These are phyloP conservation scores for Hoplostethus mediterraneus DNA, from an alignment of 2,797 vertebrate genomes.

Conservation along the genomic window DNA sequence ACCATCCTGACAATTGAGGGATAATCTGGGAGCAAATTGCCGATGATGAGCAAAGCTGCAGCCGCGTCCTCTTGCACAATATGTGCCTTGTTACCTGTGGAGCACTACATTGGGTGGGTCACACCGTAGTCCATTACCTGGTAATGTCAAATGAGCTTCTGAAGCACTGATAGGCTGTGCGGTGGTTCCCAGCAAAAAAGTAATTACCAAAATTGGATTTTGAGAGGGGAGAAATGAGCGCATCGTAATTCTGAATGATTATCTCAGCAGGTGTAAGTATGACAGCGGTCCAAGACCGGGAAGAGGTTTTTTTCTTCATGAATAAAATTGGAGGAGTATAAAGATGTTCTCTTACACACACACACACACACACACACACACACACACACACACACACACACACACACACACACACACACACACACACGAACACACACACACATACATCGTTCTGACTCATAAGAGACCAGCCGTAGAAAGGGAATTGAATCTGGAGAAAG, in stretches of 20 bases:
- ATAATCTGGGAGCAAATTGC: conserved; percentile 68
- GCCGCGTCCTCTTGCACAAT: conserved; percentile 59
- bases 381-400: conserved; percentile 15
- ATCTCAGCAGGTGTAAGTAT: conserved; percentile 65
- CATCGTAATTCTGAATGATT: conserved; percentile 74
- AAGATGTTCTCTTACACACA: conserved; percentile 42
- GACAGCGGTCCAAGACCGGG: conserved; percentile 28
- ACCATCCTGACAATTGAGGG: conserved; percentile 47
- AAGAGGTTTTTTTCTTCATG: conserved; percentile 29
- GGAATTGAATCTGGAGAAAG: conserved; percentile 41
- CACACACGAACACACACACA: conserved; percentile 13
- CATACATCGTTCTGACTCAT: conserved; percentile 12
- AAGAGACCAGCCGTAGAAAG: conserved; percentile 44
- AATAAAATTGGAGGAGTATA: conserved; percentile 49
- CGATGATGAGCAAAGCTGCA: conserved; percentile 2
- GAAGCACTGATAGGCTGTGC: conserved; percentile 42
- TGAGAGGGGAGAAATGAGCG: conserved; percentile 72
- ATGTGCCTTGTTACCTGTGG: conserved; percentile 53
- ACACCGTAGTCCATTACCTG: conserved; percentile 72
- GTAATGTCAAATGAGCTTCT: conserved; percentile 63
- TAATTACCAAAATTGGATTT: conserved; percentile 78
- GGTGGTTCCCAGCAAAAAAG: conserved; percentile 37
- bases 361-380: conserved; percentile 7
- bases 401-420: conserved; percentile 7
- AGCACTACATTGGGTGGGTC: conserved; percentile 38